Evolutionary conservation across 2,888 invertebrate species (phyloP).

Genomic region (Busseola fusca): DNA sequence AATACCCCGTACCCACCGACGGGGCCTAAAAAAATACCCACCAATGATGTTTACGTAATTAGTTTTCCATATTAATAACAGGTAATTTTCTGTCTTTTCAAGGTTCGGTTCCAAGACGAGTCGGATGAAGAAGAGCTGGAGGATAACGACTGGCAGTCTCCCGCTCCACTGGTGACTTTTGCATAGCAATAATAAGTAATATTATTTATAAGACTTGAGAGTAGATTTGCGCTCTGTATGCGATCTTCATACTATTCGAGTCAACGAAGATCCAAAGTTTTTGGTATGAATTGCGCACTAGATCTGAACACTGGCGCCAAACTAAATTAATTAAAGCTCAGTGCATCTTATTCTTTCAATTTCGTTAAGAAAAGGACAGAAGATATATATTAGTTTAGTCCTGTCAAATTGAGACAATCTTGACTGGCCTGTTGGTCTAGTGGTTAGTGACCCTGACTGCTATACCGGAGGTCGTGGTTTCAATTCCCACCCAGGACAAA

Average conservation of each 20-base stretch:
- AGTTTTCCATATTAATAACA: not conserved
- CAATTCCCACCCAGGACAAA: too few relatives aligned
- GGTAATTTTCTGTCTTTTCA: constrained; percentile 35
- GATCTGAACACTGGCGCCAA: not conserved
- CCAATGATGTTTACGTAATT: not conserved
- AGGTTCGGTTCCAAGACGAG: constrained; percentile 84
- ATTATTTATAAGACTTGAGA: not conserved
- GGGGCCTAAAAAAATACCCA: too few relatives aligned
- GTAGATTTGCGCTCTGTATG: not conserved
- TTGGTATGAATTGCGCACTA: not conserved
- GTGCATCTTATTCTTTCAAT: too few relatives aligned
- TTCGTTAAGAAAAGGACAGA: too few relatives aligned
- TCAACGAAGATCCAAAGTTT: not conserved
- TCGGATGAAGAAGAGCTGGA: constrained; percentile 83
- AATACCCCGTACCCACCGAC: too few relatives aligned
- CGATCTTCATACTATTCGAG: not conserved
- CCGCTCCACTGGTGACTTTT: constrained; percentile 83
- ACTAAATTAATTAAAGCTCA: too few relatives aligned
- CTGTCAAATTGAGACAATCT: too few relatives aligned
- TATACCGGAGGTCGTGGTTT: too few relatives aligned
- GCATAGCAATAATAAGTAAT: constrained; percentile 53
- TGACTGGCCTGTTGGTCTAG: too few relatives aligned
- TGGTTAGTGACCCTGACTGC: too few relatives aligned
- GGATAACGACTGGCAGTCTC: constrained; percentile 76
- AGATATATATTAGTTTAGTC: too few relatives aligned